These are phyloP conservation scores for Ctenopoma kingsleyae DNA, from an alignment of 2,797 vertebrate species.

Conservation along the genomic window DNA sequence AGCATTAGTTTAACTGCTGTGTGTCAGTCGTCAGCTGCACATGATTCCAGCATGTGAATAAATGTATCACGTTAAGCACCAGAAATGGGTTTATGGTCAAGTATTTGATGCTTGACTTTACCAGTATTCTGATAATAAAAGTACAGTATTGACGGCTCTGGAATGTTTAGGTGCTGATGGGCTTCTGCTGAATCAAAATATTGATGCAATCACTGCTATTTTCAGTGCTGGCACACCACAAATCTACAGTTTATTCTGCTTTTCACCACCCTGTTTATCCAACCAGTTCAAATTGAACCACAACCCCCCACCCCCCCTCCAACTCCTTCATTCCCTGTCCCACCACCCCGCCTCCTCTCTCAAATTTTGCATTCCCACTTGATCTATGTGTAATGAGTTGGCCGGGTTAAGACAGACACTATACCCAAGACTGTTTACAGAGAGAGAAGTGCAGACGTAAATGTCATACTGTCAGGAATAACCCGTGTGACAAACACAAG, in stretches of 20 bases:
- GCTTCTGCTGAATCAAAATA: conserved; percentile 70
- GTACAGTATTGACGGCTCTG: conserved; percentile 29
- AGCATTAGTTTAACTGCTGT: conserved; percentile 74
- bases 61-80: conserved; percentile 61
- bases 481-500: conserved; percentile 62
- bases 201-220: conserved; percentile 78
- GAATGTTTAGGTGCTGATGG: conserved; percentile 44
- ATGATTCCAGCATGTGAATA: conserved; percentile 62
- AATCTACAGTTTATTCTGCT: conserved; percentile 80
- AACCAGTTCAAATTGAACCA: conserved; percentile 75
- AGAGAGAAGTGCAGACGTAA: conserved; percentile 52
- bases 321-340: conserved; percentile 36
- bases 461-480: conserved; percentile 67
- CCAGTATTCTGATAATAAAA: conserved; percentile 40
- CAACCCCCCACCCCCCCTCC: conserved; percentile 42
- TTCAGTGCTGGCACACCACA: conserved; percentile 75
- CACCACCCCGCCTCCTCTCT: conserved; percentile 51
- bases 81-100: conserved; percentile 47
- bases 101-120: conserved; percentile 37
- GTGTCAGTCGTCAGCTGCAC: conserved; percentile 68
- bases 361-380: conserved; percentile 67
- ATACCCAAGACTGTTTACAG: conserved; percentile 70
- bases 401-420: conserved; percentile 60
- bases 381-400: conserved; percentile 77
- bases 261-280: conserved; percentile 80